Conservation (phyloP, 2,888 invertebrate species). For the Elmis aenea region DNA sequence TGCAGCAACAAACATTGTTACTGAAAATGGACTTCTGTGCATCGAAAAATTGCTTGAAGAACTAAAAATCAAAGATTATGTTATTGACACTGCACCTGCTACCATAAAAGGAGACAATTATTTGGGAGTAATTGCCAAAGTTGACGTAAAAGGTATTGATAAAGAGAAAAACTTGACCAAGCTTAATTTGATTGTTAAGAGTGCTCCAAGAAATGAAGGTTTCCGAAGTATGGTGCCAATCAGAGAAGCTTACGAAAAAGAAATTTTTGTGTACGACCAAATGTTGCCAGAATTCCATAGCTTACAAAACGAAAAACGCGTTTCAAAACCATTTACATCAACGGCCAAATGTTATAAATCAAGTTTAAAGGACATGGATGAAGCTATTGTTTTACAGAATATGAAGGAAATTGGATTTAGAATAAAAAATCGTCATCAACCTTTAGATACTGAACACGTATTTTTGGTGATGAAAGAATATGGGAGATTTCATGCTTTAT, state of each 20-base stretch:
- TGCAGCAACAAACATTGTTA: constrained; percentile 3
- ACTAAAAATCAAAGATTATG: not conserved
- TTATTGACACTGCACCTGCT: constrained; percentile 15
- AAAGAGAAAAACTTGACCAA: constrained; percentile 11
- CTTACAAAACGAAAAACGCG: constrained; percentile 24
- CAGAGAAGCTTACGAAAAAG: constrained; percentile 25
- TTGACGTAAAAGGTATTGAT: constrained; percentile 14
- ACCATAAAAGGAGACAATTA: constrained; percentile 32
- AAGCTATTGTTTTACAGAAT: constrained; percentile 26
- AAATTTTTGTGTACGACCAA: constrained; percentile 29
- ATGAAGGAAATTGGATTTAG: constrained; percentile 24
- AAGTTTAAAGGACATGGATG: constrained; percentile 17
- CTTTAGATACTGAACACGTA: constrained; percentile 29
- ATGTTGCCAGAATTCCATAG: constrained; percentile 26
- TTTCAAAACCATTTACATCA: constrained; percentile 17
- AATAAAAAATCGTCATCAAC: constrained; percentile 12
- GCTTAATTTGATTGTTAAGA: constrained; percentile 32
- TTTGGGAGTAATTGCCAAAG: constrained; percentile 29
- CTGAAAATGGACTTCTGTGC: not conserved
- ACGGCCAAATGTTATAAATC: constrained; percentile 17
- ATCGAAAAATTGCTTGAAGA: constrained; percentile 1
- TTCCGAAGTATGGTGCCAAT: constrained; percentile 26
- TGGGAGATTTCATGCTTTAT: constrained; percentile 32
- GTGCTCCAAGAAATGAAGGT: constrained; percentile 24
- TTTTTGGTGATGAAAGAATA: constrained; percentile 28